Percentiles rank a stretch among this genome's conserved stretches.
These are phyloP conservation scores for Agapornis canus DNA, from an alignment of 2,797 vertebrate species.

Conservation along the genomic window DNA sequence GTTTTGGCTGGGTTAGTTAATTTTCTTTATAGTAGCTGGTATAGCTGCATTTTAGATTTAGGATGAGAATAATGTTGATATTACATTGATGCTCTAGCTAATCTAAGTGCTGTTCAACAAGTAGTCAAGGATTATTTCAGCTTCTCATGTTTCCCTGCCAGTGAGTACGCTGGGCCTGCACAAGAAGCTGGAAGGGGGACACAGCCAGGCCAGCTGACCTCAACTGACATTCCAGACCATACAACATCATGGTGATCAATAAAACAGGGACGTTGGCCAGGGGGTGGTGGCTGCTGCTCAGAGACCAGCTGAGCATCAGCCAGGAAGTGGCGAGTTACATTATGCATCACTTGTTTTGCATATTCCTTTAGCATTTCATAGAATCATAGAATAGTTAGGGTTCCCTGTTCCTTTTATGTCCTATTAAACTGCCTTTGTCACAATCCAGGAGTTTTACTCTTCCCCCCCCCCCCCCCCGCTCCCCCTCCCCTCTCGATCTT, in stretches of 20 bases:
- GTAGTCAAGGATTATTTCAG: not conserved
- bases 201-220: not conserved
- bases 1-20: not conserved
- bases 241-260: not conserved
- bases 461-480: not conserved
- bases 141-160: not conserved
- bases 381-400: too few relatives aligned
- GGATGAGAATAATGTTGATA: not conserved
- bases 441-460: not conserved
- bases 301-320: fast-evolving
- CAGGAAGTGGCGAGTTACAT: not conserved
- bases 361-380: not conserved
- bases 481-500: too few relatives aligned
- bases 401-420: not conserved
- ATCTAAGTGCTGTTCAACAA: not conserved
- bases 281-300: not conserved
- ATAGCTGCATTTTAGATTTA: not conserved
- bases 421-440: not conserved
- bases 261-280: not conserved
- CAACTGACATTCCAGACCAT: not conserved
- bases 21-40: not conserved
- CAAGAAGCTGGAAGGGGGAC: not conserved
- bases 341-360: not conserved
- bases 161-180: not conserved
- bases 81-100: not conserved